phyloP scores from a whole-genome alignment of 2,113 vertebrate species.

The Nestor notabilis region DNA sequence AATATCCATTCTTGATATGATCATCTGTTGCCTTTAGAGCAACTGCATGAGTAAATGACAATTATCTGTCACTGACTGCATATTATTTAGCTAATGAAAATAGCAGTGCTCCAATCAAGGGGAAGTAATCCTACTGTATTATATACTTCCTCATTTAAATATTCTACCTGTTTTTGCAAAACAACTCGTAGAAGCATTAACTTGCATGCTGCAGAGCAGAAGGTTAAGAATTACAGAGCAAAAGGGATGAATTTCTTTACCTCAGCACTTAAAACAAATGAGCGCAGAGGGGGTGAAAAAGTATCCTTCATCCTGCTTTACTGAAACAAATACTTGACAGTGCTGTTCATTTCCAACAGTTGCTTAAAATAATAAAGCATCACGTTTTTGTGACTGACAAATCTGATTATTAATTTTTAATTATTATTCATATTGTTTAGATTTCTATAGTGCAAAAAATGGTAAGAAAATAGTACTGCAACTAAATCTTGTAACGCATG shows the following conservation, averaged over 20 bases:
- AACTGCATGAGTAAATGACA: slow-evolving; percentile 71
- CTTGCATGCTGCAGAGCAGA: background rate
- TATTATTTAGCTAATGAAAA: slow-evolving; percentile 67
- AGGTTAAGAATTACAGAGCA: background rate
- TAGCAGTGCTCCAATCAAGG: slow-evolving; percentile 1
- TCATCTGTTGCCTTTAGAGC: slow-evolving; percentile 51
- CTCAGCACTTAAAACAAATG: background rate
- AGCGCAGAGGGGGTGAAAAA: background rate
- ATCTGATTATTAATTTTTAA: background rate
- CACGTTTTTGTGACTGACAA: background rate
- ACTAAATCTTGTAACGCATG: background rate
- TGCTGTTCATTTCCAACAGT: background rate
- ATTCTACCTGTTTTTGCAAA: background rate
- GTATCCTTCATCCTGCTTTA: background rate
- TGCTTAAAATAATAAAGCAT: background rate
- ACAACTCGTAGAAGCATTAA: background rate
- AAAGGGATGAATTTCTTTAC: background rate
- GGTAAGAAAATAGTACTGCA: background rate
- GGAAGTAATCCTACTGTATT: background rate
- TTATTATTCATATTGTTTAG: background rate
- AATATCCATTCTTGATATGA: slow-evolving; percentile 66
- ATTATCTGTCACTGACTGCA: slow-evolving; percentile 68
- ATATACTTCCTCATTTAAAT: background rate
- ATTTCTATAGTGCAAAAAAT: background rate
- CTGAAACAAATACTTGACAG: background rate